Base-by-base conservation (phyloP, 2,797 vertebrate species). In the Rhynchonycteris naso region DNA sequence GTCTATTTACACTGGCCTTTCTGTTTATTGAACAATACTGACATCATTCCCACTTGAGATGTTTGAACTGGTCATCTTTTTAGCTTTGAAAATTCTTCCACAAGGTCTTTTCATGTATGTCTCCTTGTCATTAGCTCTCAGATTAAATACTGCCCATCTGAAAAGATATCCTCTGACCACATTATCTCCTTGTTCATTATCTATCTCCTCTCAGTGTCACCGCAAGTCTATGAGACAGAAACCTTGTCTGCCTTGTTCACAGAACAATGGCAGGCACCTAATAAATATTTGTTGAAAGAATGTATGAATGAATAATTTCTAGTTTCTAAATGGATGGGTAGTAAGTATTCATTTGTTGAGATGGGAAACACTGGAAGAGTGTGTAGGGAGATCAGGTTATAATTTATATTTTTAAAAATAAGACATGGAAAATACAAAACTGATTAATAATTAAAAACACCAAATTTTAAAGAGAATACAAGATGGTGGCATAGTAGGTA, bases 271-370 rank as follows among this genome's bases (percentile, higher is more conserved):
- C 66, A 35, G 69, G 28, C 12, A 85, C 43, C 14, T 69, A 92
- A 47, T 61, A 95, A 72, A 63, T 82, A 91, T 81, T 89, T 76
- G n/a, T 43, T 92, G n/a, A 50, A 91, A 94, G 26, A 92, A 74
- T 33, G 28, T 90, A 54, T 61, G 78, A 89, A 50, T 86, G 33
- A 91, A n/a, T 80, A 84, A 66, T 52, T 91, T 90, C 35, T 61
- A 74, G n/a, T 59, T 81, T 95, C 68, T 88, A 75, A 35, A 30
- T 71, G 6, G 26, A 11, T 15, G 52, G 56, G 43, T 22, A 87
- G 7, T 24, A 66, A 71, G 18, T 56, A 75, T 43, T 86, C 58
- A 58, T 92, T 78, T 78, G 19, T 33, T 86, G 38, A 56, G 38
- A 84, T 3, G 50, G 4, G 52, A 26, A 47, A 58, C 56, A 35